Base-by-base conservation (phyloP, 1,140 invertebrate genomes). In the Scaptomyza graminum region DNA sequence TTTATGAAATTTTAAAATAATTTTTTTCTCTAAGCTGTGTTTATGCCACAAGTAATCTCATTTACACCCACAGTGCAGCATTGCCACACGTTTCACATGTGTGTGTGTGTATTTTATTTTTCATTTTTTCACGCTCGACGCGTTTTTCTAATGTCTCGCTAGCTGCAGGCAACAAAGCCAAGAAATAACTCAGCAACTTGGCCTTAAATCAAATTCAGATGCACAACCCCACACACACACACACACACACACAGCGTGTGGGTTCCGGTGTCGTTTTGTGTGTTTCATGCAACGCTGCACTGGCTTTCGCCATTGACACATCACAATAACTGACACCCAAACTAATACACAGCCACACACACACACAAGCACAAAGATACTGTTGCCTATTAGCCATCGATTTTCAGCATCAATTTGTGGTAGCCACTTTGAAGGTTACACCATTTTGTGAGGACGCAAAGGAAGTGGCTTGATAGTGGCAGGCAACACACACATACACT, bases 161-260 rank as follows among this genome's bases (percentile, higher is more conserved):
- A 47, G 57, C 52, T 74, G 52, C 55, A 71, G 63, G 61, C 63
- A 75, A 72, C 75, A 65, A 39, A 72, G 49, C 51, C 37, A 51
- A 56, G 65, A 15, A 46, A 51, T 43, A 62, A 43, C 56, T 47
- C 56, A 25, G 49, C 59, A 79, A 81, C 72, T 85, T 74, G 78
- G 82, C 78, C 82, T 85, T 87, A 85, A 87, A 85, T 85, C 82
- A 85, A 78, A 85, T 78, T 73, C 64, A 65, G 74, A 59, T 75
- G 52, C 68, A 59, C 44, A 44, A 54, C 41, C 54, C 49, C 18
- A 22, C 64, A 55, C 44, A 44, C 49, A 34, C 25, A 34, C 39
- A 43, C 18, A 4, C 7, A 8, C 52, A 18, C 18, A 31, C 25
- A 44, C 34, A 25, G 28, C 7, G 1, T 22, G n/a, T 15, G 11